Base-by-base conservation (phyloP, 2,113 vertebrate species). In the Marcusenius ussheri region DNA sequence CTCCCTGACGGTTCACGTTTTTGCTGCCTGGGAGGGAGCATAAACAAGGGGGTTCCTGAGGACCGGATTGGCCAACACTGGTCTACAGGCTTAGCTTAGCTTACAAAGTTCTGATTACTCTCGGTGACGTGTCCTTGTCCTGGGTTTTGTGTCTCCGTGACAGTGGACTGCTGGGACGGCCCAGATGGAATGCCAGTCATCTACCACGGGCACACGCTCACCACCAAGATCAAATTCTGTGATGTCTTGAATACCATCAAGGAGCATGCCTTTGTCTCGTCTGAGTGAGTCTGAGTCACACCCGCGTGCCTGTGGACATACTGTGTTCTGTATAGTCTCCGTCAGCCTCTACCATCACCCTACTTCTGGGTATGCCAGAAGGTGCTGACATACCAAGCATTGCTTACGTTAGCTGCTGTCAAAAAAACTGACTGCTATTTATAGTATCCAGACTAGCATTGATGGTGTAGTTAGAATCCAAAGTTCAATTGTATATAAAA, bases 141-240 rank as follows among this genome's bases (percentile, higher is more conserved):
- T 66, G 62, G 56, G 15, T 35, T 21, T 31, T 56, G 19, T 50
- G 49, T 51, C 21, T 62, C 11, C 87, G 17, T 95, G 96, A 31
- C 94, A 99, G 98, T 99, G 97, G 98, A 99, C 94, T 99, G 98
- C 95, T 99, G 98, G 98, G 98, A 99, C 0, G 98, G 98, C 89
- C 98, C 98, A 0, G 98, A 99, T 24, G 97, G 97, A 90, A 99
- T 98, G 98, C 98, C 98, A 0, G 98, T 99, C 91, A 99, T 99
- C 93, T 99, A 99, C 94, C 98, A 99, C 0, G 98, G 98, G 19
- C 98, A 99, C 94, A 99, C 98, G 15, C 97, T 99, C 74, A 99
- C 98, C 88, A 99, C 98, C 92, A 99, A 99, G 96, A 99, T 99
- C 93, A 99, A 99, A 93, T 99, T 99, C 93, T 96, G 90, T 0